Base-by-base conservation (phyloP, 2,113 vertebrate genomes). In the Rhabdomys dilectus region DNA sequence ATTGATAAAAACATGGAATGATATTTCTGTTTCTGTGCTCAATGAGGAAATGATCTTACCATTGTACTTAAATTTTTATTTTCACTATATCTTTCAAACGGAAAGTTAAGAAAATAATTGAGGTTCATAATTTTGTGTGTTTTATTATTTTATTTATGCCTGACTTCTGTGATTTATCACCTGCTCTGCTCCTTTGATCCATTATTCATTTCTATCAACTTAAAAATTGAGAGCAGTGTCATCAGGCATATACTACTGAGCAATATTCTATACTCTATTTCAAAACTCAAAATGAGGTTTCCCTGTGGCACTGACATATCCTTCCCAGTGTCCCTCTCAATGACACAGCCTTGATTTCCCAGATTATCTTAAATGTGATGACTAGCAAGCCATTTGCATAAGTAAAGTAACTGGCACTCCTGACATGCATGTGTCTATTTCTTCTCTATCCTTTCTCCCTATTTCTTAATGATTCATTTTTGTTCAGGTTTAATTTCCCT, bases 401-500 rank as follows among this genome's bases (percentile, higher is more conserved):
- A 42, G 21, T 51, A 42, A 24, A 22, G 29, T 53, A 77, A 56
- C 56, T 29, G 2, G 42, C 72, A 92, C 73, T 39, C 7, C 70
- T 39, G 51, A 39, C 12, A 58, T 70, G 75, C 51, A 42, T 73
- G 51, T 53, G 85, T 6, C 16, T 56, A 87, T 86, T n/a, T n/a
- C n/a, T n/a, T 53, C 6, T 68, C 9, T 80, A 26, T 10, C 34
- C 2, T 88, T 11, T 45, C 7, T 6, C n/a, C 6, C 22, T 34
- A 31, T 22, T 17, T 64, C 53, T 82, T 87, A 68, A 66, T 80
- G 39, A 17, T 66, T 96, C 22, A n/a, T 72, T 89, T 91, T 72
- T 60, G 34, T 15, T 62, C 16, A 82, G 36, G 34, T 22, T 94
- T 75, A 84, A 88, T 96, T 26, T 93, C 82, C 56, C 39, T 80